Evolutionary conservation across 2,888 invertebrate genomes (phyloP).

Genomic region (Geophilus truncorum): DNA sequence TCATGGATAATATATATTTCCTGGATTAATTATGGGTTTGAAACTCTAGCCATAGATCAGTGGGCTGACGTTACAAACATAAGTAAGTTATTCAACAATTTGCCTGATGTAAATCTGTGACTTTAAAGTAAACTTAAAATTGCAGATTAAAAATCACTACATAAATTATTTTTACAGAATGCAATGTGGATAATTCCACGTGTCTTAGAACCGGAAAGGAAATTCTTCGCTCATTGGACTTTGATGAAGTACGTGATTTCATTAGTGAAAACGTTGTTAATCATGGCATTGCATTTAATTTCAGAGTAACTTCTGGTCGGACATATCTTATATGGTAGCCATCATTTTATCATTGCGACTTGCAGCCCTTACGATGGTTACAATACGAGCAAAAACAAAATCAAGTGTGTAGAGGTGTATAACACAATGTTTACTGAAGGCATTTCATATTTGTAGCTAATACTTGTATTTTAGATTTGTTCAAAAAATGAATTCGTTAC

Average conservation of each 20-base stretch:
- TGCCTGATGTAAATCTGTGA: no score
- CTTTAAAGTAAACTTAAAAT: no score
- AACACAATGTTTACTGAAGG: no score
- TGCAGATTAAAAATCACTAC: neutral
- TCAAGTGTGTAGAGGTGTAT: no score
- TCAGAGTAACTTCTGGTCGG: neutral
- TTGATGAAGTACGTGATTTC: neutral
- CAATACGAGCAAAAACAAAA: neutral
- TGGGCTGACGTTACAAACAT: slow-evolving; percentile 46
- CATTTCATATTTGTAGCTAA: no score
- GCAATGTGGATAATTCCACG: neutral
- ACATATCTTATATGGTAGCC: neutral
- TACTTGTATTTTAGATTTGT: no score
- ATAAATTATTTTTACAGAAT: neutral
- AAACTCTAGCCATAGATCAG: slow-evolving; percentile 48
- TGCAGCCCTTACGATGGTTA: neutral
- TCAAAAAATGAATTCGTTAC: no score
- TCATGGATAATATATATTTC: slow-evolving; percentile 46
- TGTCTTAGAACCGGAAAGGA: neutral
- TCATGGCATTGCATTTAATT: neutral
- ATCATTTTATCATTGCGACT: neutral
- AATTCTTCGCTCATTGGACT: neutral
- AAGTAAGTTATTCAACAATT: slow-evolving; percentile 32
- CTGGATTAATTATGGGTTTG: slow-evolving; percentile 49
- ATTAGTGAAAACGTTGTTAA: neutral